Conservation (phyloP, 2,888 invertebrate genomes). For the Phyllotreta striolata region DNA sequence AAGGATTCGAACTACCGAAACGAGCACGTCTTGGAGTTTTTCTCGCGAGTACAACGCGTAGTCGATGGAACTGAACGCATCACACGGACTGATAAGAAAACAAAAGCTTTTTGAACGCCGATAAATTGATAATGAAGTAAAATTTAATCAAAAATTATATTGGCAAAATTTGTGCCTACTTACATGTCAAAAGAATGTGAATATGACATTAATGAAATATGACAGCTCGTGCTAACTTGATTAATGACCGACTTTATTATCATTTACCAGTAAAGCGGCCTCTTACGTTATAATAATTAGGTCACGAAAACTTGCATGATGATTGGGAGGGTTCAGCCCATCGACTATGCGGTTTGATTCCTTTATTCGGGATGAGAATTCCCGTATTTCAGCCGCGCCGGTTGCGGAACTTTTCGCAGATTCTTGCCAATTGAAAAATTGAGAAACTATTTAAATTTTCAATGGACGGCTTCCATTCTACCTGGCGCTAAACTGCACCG, state of each 20-base stretch:
- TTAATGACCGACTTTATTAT: too few relatives aligned
- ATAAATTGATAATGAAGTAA: too few relatives aligned
- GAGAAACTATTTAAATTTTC: constrained; percentile 46
- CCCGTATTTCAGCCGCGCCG: constrained; percentile 5
- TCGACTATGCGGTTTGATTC: neutral
- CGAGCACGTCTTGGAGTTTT: constrained; percentile 17
- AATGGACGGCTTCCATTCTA: constrained; percentile 40
- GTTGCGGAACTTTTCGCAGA: constrained; percentile 18
- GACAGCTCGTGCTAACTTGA: too few relatives aligned
- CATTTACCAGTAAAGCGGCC: too few relatives aligned
- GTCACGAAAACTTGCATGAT: too few relatives aligned
- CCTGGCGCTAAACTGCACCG: constrained; percentile 28
- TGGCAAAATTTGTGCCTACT: too few relatives aligned
- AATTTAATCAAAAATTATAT: too few relatives aligned
- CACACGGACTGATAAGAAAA: too few relatives aligned
- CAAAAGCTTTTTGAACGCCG: too few relatives aligned
- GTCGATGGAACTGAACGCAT: constrained; percentile 1
- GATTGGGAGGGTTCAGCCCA: neutral
- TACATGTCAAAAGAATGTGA: too few relatives aligned
- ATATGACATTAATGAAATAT: too few relatives aligned
- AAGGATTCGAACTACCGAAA: constrained; percentile 17
- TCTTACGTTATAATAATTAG: too few relatives aligned
- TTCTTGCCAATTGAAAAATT: constrained; percentile 42
- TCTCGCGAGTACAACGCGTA: neutral
- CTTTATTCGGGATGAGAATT: constrained; percentile 16